phyloP scores from a whole-genome alignment of 2,113 vertebrate species.

The Dipodomys merriami region DNA sequence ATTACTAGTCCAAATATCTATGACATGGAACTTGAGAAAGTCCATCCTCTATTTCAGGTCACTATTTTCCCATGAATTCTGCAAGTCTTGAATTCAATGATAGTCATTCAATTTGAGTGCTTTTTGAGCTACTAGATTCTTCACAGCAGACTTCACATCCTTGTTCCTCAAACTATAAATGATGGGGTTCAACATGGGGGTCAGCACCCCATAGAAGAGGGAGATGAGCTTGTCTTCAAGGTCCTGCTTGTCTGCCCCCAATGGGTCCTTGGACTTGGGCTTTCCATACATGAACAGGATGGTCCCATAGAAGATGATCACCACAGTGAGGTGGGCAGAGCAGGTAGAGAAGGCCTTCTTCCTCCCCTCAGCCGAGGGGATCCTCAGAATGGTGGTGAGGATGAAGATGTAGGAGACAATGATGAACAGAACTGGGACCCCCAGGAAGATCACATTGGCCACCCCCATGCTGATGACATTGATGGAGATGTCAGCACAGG shows the following conservation, averaged over 20 bases:
- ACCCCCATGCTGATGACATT: constrained; percentile 68
- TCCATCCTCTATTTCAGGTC: not conserved
- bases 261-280: constrained; percentile 47
- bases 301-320: constrained; percentile 63
- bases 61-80: not conserved
- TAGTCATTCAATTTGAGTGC: not conserved
- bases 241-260: constrained; percentile 50
- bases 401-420: constrained; percentile 65
- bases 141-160: constrained; percentile 65
- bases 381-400: constrained; percentile 65
- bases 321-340: constrained; percentile 67
- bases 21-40: not conserved
- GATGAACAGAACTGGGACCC: constrained; percentile 29
- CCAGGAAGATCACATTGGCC: constrained; percentile 60
- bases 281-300: constrained; percentile 75
- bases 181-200: constrained; percentile 78
- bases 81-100: not conserved
- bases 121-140: not conserved
- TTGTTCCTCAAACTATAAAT: constrained; percentile 80
- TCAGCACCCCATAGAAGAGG: constrained; percentile 79
- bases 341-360: constrained; percentile 75
- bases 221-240: constrained; percentile 71
- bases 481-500: constrained; percentile 70
- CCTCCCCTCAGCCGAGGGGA: constrained; percentile 65
- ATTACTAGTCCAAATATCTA: not conserved